Evolutionary conservation across 2,888 invertebrate species (phyloP).

Genomic region (Lithophane ornitopus): DNA sequence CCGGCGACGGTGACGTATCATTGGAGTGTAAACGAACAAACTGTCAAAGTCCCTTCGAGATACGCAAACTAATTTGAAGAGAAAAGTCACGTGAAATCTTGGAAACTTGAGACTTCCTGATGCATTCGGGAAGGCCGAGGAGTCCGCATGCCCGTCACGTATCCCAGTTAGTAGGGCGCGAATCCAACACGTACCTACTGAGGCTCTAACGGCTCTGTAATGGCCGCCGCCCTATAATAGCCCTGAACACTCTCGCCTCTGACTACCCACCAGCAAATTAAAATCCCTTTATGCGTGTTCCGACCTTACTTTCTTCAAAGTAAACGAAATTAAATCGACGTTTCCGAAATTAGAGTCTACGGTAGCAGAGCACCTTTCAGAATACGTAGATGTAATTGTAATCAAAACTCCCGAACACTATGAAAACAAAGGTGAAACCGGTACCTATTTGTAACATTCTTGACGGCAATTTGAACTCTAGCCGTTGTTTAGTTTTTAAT

Average conservation of each 20-base stretch:
- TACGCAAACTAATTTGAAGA: constrained; percentile 63
- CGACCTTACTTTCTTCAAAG: constrained; percentile 64
- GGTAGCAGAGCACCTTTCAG: constrained; percentile 54
- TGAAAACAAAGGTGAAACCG: constrained; percentile 12
- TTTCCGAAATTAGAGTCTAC: constrained; percentile 62
- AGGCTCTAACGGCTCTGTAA: constrained; percentile 86
- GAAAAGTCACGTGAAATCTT: constrained; percentile 68
- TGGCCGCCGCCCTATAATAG: constrained; percentile 83
- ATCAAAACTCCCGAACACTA: constrained; percentile 16
- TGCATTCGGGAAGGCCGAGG: constrained; percentile 69
- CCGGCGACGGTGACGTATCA: constrained; percentile 31
- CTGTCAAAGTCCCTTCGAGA: constrained; percentile 52
- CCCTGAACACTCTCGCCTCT: constrained; percentile 77
- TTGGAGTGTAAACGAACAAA: constrained; percentile 49
- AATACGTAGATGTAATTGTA: constrained; percentile 46
- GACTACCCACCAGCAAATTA: constrained; percentile 85
- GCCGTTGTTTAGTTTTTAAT: constrained; percentile 2
- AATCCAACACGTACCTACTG: constrained; percentile 84
- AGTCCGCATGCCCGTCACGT: constrained; percentile 81
- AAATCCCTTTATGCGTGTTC: constrained; percentile 78
- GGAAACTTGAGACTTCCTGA: constrained; percentile 69
- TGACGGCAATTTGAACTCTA: constrained; percentile 9
- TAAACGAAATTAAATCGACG: constrained; percentile 73
- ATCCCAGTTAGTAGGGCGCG: constrained; percentile 86
- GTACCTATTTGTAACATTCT: not conserved